These are phyloP conservation scores for Acromyrmex heyeri DNA, from an alignment of 1,140 invertebrate genomes.

Conservation along the genomic window DNA sequence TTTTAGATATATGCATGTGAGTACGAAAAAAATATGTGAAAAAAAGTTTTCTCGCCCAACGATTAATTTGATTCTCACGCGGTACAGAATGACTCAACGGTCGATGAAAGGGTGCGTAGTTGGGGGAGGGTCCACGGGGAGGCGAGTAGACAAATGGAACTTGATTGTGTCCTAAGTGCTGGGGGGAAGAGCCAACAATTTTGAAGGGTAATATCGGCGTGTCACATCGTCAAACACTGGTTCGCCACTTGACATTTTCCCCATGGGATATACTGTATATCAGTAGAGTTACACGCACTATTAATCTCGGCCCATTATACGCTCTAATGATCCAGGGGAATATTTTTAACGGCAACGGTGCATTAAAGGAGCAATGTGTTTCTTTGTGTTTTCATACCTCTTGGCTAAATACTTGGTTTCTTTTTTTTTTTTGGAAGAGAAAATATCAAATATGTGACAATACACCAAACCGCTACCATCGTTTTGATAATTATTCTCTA, in stretches of 20 bases:
- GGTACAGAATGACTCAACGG: conserved; percentile 49
- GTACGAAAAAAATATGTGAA: background rate
- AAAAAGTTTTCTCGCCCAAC: conserved; percentile 5
- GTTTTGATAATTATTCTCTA: background rate
- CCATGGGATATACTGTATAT: conserved; percentile 32
- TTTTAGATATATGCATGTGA: background rate
- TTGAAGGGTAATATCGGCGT: conserved; percentile 76
- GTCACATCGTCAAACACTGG: conserved; percentile 75
- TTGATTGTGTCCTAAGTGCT: conserved; percentile 74
- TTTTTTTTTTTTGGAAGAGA: too few relatives aligned
- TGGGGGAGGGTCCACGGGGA: conserved; percentile 16
- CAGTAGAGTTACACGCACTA: conserved; percentile 70
- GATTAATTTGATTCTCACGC: conserved; percentile 73
- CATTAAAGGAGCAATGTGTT: background rate
- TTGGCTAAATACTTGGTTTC: background rate
- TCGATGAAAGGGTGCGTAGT: background rate
- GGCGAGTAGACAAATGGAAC: conserved; percentile 72
- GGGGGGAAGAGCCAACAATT: conserved; percentile 74
- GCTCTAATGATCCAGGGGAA: conserved; percentile 66
- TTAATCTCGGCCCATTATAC: conserved; percentile 78
- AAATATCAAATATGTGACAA: background rate
- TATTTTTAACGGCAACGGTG: conserved; percentile 68
- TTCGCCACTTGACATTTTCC: conserved; percentile 77
- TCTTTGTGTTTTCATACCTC: background rate
- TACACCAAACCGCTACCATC: background rate